A percentile compares a stretch with the other conserved stretches of the same genome.
phyloP scores from a whole-genome alignment of 2,888 invertebrate genomes.

The Andrena bicolor region DNA sequence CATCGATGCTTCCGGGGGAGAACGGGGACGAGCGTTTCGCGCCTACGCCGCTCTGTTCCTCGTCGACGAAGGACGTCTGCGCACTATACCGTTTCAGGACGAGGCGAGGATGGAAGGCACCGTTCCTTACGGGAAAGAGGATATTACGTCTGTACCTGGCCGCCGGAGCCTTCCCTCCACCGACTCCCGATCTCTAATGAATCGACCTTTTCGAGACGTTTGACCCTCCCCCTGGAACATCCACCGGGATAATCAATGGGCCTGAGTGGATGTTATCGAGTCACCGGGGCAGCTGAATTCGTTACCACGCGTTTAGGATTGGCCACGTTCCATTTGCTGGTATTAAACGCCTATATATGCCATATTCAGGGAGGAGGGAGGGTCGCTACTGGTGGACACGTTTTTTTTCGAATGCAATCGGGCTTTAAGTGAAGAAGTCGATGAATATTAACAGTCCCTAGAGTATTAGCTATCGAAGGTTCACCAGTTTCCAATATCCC shows the following conservation, averaged over 20 bases:
- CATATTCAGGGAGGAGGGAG: not conserved
- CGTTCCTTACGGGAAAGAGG: slow-evolving; percentile 37
- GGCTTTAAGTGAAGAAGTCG: not conserved
- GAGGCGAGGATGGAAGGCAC: slow-evolving; percentile 34
- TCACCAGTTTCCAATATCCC: not conserved
- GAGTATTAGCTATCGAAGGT: not conserved
- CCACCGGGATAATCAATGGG: slow-evolving; percentile 38
- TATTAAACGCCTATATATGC: not conserved
- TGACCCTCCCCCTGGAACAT: slow-evolving; percentile 21
- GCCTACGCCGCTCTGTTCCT: slow-evolving; percentile 59
- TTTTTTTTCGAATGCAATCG: not conserved
- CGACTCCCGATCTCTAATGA: slow-evolving; percentile 30
- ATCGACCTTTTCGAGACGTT: slow-evolving; percentile 42
- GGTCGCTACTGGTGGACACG: not conserved
- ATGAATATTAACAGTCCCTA: slow-evolving; percentile 7
- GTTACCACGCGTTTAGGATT: slow-evolving; percentile 21
- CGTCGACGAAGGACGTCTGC: slow-evolving; percentile 66
- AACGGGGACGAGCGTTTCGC: slow-evolving; percentile 61
- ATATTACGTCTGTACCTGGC: slow-evolving; percentile 32
- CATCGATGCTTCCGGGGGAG: slow-evolving; percentile 69
- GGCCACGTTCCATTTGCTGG: slow-evolving; percentile 46
- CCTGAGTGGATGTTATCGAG: slow-evolving; percentile 34
- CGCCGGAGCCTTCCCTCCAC: slow-evolving; percentile 24
- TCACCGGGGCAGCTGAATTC: slow-evolving; percentile 28
- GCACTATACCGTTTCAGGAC: slow-evolving; percentile 49